Percentiles rank a stretch among this genome's conserved stretches.
phyloP scores from a whole-genome alignment of 2,797 vertebrate species.

The Leptoclinus maculatus region DNA sequence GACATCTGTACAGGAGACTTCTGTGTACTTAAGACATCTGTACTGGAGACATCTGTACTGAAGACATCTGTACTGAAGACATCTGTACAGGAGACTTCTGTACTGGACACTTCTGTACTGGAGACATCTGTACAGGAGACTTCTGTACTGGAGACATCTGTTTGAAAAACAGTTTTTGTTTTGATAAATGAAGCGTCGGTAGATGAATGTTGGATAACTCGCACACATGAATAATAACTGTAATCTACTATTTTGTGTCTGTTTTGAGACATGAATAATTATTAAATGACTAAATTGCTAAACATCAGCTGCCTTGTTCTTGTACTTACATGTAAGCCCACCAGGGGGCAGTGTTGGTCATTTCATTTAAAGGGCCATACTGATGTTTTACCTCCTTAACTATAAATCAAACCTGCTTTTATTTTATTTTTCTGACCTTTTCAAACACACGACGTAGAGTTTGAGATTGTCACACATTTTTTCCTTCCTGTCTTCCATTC shows the following conservation, averaged over 20 bases:
- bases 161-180: not conserved
- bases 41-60: too few relatives aligned
- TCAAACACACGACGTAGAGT: not conserved
- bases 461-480: not conserved
- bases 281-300: not conserved
- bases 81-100: not conserved
- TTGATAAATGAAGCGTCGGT: not conserved
- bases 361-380: not conserved
- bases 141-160: not conserved
- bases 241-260: constrained; percentile 21
- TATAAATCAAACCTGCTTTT: not conserved
- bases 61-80: too few relatives aligned
- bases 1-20: too few relatives aligned
- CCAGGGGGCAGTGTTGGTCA: constrained; percentile 36
- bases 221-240: not conserved
- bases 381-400: not conserved
- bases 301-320: not conserved
- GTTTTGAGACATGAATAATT: constrained; percentile 28
- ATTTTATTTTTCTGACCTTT: not conserved
- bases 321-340: constrained; percentile 1
- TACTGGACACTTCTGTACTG: not conserved
- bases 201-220: not conserved
- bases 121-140: not conserved
- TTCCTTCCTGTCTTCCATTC: not conserved
- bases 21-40: not conserved